A percentile compares a stretch with the other conserved stretches of the same genome.
phyloP scores from a whole-genome alignment of 2,113 vertebrate species.

The Origma solitaria region DNA sequence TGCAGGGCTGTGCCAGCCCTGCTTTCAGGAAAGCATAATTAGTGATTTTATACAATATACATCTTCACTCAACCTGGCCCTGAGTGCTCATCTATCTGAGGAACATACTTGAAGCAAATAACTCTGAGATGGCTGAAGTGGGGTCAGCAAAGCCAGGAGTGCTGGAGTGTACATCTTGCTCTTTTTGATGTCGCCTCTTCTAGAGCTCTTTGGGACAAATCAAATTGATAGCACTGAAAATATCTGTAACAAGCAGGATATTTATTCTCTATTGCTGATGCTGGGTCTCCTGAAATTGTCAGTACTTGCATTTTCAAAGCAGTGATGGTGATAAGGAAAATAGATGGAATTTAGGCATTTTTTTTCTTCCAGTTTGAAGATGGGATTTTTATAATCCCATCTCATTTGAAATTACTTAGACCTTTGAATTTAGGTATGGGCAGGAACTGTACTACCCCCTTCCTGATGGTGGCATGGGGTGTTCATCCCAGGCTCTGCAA shows the following conservation, averaged over 20 bases:
- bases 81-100: not conserved
- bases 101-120: slow-evolving; percentile 38
- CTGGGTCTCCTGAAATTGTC: not conserved
- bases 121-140: slow-evolving; percentile 42
- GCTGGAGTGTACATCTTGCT: slow-evolving; percentile 43
- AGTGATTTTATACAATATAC: slow-evolving; percentile 11
- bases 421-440: not conserved
- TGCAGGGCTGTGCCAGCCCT: not conserved
- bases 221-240: slow-evolving; percentile 35
- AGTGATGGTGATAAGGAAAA: not conserved
- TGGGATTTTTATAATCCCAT: not conserved
- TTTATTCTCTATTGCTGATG: not conserved
- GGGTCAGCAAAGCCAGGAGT: not conserved
- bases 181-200: slow-evolving; percentile 54
- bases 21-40: slow-evolving; percentile 17
- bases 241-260: slow-evolving; percentile 12
- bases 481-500: not conserved
- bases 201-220: slow-evolving; percentile 31
- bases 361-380: not conserved
- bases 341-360: not conserved
- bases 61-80: slow-evolving; percentile 3
- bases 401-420: not conserved
- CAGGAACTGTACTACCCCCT: not conserved
- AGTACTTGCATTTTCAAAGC: slow-evolving; percentile 11
- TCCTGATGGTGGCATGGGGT: not conserved